phyloP scores from a whole-genome alignment of 1,140 invertebrate species.

The Melipona quadrifasciata region DNA sequence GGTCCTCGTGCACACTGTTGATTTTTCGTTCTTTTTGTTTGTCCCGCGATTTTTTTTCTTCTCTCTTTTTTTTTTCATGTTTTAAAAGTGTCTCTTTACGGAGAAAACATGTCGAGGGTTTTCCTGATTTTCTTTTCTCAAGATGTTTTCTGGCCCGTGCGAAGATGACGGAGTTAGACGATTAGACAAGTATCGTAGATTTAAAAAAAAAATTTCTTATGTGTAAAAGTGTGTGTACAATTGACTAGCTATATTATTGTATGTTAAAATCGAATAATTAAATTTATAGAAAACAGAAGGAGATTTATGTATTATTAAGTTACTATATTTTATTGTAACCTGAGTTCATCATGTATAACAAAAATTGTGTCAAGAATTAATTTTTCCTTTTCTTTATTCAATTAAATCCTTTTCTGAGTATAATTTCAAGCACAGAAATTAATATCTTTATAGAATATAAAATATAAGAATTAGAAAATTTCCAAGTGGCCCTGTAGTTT shows the following conservation, averaged over 20 bases:
- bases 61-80: background rate
- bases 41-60: constrained; percentile 21
- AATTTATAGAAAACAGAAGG: no score
- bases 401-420: background rate
- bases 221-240: no score
- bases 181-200: no score
- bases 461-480: background rate
- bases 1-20: constrained; percentile 79
- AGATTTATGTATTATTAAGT: no score
- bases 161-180: background rate
- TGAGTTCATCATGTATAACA: no score
- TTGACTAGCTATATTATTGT: no score
- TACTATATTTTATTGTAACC: no score
- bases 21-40: constrained; percentile 56
- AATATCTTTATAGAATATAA: background rate
- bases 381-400: no score
- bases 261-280: no score
- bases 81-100: background rate
- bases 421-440: background rate
- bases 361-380: no score
- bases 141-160: background rate
- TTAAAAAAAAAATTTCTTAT: no score
- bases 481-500: background rate
- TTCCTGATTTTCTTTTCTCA: background rate
- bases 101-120: constrained; percentile 1